phyloP scores from a whole-genome alignment of 2,888 invertebrate species.

The Phalangium opilio region DNA sequence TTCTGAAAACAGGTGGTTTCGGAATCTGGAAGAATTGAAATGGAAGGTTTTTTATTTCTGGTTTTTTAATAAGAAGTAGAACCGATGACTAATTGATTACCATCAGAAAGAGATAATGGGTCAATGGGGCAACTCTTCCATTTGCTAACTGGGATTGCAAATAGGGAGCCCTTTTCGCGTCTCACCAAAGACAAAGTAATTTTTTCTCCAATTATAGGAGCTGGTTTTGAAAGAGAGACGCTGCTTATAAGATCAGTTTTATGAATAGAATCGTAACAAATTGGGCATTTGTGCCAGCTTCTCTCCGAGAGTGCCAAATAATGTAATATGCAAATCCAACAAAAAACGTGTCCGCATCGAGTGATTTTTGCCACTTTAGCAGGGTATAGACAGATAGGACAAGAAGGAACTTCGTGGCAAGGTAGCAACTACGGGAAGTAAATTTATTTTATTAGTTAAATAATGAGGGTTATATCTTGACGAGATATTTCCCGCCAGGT shows the following conservation, averaged over 20 bases:
- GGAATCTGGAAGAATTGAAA: constrained; percentile 20
- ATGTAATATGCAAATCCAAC: constrained; percentile 88
- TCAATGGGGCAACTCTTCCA: constrained; percentile 24
- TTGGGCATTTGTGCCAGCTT: constrained; percentile 71
- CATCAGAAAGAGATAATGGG: constrained; percentile 25
- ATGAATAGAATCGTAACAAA: constrained; percentile 69
- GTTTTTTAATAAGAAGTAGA: too few relatives aligned
- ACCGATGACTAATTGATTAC: too few relatives aligned
- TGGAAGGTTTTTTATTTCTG: too few relatives aligned
- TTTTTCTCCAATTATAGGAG: constrained; percentile 45
- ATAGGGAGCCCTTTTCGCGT: constrained; percentile 49
- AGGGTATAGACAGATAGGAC: constrained; percentile 80
- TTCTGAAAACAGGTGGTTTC: constrained; percentile 36
- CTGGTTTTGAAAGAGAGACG: constrained; percentile 30
- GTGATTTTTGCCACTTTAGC: constrained; percentile 83
- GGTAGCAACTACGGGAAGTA: constrained; percentile 21
- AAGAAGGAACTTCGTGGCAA: constrained; percentile 40
- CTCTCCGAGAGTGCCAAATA: constrained; percentile 74
- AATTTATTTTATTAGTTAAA: too few relatives aligned
- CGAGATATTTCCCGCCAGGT: too few relatives aligned
- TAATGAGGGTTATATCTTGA: too few relatives aligned
- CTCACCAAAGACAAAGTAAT: constrained; percentile 72
- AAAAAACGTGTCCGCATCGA: constrained; percentile 86
- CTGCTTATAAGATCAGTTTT: constrained; percentile 68
- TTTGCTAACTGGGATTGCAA: constrained; percentile 38